Percentiles rank a stretch among this genome's conserved stretches.
phyloP scores from a whole-genome alignment of 2,113 vertebrate genomes.

The Danionella cerebrum region DNA sequence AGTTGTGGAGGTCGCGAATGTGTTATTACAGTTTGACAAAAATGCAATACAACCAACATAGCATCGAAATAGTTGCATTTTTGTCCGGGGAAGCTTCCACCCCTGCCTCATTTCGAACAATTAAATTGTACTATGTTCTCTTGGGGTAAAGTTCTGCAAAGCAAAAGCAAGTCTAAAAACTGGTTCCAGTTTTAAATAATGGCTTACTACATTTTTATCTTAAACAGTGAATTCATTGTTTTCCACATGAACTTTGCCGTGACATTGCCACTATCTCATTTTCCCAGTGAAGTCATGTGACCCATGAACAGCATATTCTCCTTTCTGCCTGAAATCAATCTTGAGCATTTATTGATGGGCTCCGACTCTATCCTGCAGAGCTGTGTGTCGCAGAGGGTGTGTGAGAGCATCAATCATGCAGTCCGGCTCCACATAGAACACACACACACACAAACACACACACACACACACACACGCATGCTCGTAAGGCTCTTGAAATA shows the following conservation, averaged over 20 bases:
- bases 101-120: no score
- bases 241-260: neutral
- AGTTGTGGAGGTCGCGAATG: no score
- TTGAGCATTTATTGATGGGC: conserved; percentile 42
- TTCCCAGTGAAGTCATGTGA: neutral
- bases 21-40: no score
- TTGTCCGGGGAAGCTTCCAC: no score
- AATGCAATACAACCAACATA: no score
- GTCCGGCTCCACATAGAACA: conserved; percentile 20
- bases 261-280: neutral
- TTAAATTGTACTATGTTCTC: no score
- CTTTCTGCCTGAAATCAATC: conserved; percentile 39
- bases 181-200: no score
- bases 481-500: conserved; percentile 41
- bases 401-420: conserved; percentile 49
- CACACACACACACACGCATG: neutral
- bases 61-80: no score
- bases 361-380: conserved; percentile 39
- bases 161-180: no score
- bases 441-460: no score
- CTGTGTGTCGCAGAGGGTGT: conserved; percentile 34
- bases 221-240: neutral
- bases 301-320: conserved; percentile 4
- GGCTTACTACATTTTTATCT: no score
- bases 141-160: no score